Percentiles rank a stretch among this genome's conserved stretches.
phyloP scores from a whole-genome alignment of 2,113 vertebrate genomes.

The Ciconia stormi region DNA sequence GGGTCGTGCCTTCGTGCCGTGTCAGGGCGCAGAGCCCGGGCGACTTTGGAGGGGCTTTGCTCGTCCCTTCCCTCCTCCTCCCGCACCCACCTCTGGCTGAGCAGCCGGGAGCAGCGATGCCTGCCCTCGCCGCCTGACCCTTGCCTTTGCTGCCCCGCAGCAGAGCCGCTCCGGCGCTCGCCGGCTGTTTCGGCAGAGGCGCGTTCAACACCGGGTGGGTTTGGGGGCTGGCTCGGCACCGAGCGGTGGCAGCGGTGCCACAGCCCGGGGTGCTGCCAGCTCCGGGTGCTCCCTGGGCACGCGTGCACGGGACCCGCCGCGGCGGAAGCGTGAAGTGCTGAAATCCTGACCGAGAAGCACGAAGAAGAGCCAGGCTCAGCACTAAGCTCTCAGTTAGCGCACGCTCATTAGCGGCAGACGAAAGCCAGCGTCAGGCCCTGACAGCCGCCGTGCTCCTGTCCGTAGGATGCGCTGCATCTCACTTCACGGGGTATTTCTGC shows the following conservation, averaged over 20 bases:
- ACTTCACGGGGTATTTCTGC: not conserved
- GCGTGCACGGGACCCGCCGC: fast-evolving
- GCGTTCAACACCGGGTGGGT: fast-evolving
- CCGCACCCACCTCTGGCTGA: not conserved
- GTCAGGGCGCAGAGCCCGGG: not conserved
- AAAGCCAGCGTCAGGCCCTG: not conserved
- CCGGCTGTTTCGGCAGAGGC: not conserved
- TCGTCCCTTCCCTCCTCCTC: not conserved
- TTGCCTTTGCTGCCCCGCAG: not conserved
- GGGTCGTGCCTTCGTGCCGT: fast-evolving
- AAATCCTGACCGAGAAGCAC: not conserved
- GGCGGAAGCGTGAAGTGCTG: not conserved
- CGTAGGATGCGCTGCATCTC: not conserved
- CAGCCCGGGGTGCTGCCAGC: not conserved
- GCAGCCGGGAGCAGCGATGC: not conserved
- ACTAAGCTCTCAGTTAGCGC: fast-evolving
- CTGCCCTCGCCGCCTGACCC: fast-evolving
- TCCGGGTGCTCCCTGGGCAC: not conserved
- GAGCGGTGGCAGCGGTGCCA: fast-evolving
- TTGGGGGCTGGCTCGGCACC: not conserved
- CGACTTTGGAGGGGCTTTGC: not conserved
- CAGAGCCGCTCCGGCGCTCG: not conserved
- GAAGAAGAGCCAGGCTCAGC: not conserved
- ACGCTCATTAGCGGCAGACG: fast-evolving
- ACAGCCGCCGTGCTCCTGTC: not conserved